Conservation (phyloP, 2,113 vertebrate species). For the Engraulis encrasicolus region DNA sequence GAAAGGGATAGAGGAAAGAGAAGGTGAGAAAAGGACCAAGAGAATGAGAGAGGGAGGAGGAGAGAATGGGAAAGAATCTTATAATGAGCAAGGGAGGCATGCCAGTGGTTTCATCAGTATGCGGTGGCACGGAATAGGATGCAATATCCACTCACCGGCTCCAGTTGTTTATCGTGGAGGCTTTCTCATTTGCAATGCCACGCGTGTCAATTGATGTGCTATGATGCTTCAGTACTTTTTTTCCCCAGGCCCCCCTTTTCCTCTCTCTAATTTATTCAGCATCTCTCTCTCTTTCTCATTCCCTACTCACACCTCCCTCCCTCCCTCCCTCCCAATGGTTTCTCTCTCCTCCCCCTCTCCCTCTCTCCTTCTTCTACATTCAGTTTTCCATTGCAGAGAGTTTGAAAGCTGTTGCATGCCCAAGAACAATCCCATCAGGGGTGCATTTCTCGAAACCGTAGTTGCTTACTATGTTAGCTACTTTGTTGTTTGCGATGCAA, state of each 20-base stretch:
- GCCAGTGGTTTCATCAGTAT: slow-evolving; percentile 48
- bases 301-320: no score
- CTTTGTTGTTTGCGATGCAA: no score
- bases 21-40: neutral
- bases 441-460: no score
- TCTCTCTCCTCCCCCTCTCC: slow-evolving; percentile 16
- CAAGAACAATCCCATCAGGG: no score
- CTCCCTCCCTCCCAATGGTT: neutral
- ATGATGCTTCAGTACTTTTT: slow-evolving; percentile 36
- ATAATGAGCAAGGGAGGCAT: slow-evolving; percentile 24
- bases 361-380: slow-evolving; percentile 2
- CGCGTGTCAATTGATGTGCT: slow-evolving; percentile 44
- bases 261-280: slow-evolving; percentile 13
- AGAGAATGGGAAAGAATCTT: neutral
- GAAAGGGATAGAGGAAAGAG: slow-evolving; percentile 21
- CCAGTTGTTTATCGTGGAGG: slow-evolving; percentile 29
- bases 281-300: neutral
- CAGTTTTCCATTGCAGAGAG: no score
- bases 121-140: slow-evolving; percentile 38
- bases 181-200: slow-evolving; percentile 46
- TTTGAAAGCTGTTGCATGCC: no score
- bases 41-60: neutral
- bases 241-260: slow-evolving; percentile 2
- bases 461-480: no score
- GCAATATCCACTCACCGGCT: slow-evolving; percentile 36